These are phyloP conservation scores for Bunonema sp. DNA, from an alignment of 2,888 invertebrate genomes.

Conservation along the genomic window DNA sequence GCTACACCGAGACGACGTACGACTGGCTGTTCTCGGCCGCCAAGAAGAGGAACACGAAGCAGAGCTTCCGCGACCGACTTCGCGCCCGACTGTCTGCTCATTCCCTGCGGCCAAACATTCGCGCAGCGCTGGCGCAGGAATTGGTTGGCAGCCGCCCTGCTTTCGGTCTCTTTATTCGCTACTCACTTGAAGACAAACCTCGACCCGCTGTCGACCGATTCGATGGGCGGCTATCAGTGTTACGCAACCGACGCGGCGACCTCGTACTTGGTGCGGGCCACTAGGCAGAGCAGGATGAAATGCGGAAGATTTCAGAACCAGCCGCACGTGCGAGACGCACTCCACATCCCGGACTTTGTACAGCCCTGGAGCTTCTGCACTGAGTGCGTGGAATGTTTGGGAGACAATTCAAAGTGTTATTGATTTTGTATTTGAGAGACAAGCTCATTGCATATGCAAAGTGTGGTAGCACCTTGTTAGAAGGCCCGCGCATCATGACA, in stretches of 20 bases:
- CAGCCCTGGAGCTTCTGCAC: slow-evolving; percentile 21
- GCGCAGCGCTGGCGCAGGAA: no score
- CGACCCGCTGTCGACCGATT: slow-evolving; percentile 30
- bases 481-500: no score
- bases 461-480: no score
- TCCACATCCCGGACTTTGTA: slow-evolving; percentile 29
- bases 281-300: background rate
- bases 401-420: no score
- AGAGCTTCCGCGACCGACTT: background rate
- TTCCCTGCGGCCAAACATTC: no score
- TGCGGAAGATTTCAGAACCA: slow-evolving; percentile 1
- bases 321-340: slow-evolving; percentile 22
- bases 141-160: no score
- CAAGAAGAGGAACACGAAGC: background rate
- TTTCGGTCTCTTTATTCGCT: no score
- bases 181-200: slow-evolving; percentile 6
- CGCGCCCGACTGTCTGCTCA: background rate
- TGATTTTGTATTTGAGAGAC: no score
- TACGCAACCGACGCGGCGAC: slow-evolving; percentile 14
- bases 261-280: slow-evolving; percentile 17
- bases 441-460: no score
- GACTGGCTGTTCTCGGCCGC: no score
- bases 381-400: no score
- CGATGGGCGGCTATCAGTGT: slow-evolving; percentile 29
- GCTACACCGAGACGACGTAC: slow-evolving; percentile 19